phyloP scores from a whole-genome alignment of 2,797 vertebrate species.

The Lagocephalus sceleratus region DNA sequence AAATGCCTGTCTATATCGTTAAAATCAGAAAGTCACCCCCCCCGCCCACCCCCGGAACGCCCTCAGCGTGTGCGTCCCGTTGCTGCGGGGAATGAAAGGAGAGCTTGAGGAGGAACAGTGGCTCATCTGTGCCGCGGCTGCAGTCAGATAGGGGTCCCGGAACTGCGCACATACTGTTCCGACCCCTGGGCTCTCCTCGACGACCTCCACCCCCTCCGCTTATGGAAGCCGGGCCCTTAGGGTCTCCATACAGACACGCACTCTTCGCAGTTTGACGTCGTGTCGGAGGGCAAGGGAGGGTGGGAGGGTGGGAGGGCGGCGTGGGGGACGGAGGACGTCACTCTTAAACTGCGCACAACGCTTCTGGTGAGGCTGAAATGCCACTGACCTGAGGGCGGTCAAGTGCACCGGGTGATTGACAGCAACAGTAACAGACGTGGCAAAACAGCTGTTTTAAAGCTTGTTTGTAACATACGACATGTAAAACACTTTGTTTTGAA shows the following conservation, averaged over 20 bases:
- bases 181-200: slow-evolving; percentile 66
- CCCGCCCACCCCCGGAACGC: slow-evolving; percentile 54
- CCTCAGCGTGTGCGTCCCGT: slow-evolving; percentile 39
- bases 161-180: slow-evolving; percentile 77
- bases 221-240: slow-evolving; percentile 53
- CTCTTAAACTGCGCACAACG: slow-evolving; percentile 41
- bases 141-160: slow-evolving; percentile 68
- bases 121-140: slow-evolving; percentile 63
- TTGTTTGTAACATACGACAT: background rate
- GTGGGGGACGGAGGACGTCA: slow-evolving; percentile 35
- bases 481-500: slow-evolving; percentile 7
- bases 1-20: slow-evolving; percentile 76
- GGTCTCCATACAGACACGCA: slow-evolving; percentile 53
- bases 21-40: slow-evolving; percentile 73
- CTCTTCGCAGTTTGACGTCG: slow-evolving; percentile 56
- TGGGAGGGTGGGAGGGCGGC: slow-evolving; percentile 26
- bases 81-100: slow-evolving; percentile 72
- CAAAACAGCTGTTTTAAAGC: background rate
- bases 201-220: slow-evolving; percentile 61
- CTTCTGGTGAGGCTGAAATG: slow-evolving; percentile 47
- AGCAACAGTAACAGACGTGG: background rate
- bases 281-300: slow-evolving; percentile 20
- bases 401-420: slow-evolving; percentile 9
- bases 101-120: slow-evolving; percentile 75
- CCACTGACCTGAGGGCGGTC: slow-evolving; percentile 26